phyloP scores from a whole-genome alignment of 2,888 invertebrate genomes.

The Macaria liturata region DNA sequence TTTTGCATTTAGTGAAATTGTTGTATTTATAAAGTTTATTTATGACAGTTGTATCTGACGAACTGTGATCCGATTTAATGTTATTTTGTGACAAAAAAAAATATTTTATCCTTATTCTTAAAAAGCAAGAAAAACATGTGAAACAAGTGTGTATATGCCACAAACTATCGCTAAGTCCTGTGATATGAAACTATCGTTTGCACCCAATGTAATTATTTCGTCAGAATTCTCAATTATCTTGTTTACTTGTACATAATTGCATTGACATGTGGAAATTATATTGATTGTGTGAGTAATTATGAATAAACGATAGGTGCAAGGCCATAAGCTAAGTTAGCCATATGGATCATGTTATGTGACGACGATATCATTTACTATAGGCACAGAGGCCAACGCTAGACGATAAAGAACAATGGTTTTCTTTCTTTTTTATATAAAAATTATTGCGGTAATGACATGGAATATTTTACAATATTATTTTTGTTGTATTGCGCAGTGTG shows the following conservation, averaged over 20 bases:
- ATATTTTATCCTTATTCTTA: no score
- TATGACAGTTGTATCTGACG: no score
- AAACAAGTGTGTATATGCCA: not conserved
- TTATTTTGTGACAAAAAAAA: no score
- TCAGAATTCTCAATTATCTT: not conserved
- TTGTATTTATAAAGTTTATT: no score
- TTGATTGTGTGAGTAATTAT: slow-evolving; percentile 41
- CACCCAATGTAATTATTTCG: slow-evolving; percentile 45
- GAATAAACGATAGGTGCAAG: slow-evolving; percentile 56
- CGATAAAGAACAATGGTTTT: slow-evolving; percentile 18
- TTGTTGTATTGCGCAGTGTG: no score
- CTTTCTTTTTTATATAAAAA: slow-evolving; percentile 18
- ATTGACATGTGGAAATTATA: slow-evolving; percentile 5
- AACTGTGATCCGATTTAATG: no score
- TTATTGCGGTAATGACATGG: slow-evolving; percentile 22
- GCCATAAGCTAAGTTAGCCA: slow-evolving; percentile 67
- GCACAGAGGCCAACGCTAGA: slow-evolving; percentile 23
- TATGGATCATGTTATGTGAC: slow-evolving; percentile 49
- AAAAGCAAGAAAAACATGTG: no score
- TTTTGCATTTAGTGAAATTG: no score
- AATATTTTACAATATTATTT: no score
- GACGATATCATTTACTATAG: slow-evolving; percentile 34
- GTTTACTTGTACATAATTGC: slow-evolving; percentile 24
- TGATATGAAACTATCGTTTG: slow-evolving; percentile 58
- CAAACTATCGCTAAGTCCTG: slow-evolving; percentile 58